Evolutionary conservation across 2,797 vertebrate species (phyloP).

Genomic region (Loriculus beryllinus): DNA sequence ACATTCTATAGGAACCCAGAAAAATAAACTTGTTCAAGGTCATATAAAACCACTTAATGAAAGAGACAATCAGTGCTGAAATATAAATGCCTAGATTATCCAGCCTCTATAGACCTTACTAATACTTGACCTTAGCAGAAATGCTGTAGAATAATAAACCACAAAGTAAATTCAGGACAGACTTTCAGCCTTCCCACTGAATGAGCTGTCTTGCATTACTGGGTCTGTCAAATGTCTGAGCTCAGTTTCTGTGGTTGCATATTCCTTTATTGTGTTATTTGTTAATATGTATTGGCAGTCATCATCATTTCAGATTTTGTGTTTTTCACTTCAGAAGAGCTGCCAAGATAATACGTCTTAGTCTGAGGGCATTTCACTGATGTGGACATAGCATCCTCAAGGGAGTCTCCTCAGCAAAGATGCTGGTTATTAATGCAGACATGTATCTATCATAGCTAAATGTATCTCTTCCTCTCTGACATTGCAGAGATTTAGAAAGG

Average conservation of each 20-base stretch:
- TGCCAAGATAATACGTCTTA: constrained; percentile 35
- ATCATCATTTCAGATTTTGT: background rate
- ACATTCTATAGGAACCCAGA: background rate
- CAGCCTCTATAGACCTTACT: background rate
- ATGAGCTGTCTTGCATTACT: background rate
- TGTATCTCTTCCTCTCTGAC: constrained; percentile 5
- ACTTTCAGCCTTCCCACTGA: background rate
- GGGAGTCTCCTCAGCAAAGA: constrained; percentile 19
- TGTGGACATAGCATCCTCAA: constrained; percentile 20
- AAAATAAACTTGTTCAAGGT: background rate
- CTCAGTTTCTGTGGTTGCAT: background rate
- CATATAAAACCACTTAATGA: background rate
- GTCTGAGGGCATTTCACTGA: constrained; percentile 20
- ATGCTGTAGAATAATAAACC: background rate
- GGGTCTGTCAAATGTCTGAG: background rate
- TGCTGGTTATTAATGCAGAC: constrained; percentile 40
- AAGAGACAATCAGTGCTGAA: background rate
- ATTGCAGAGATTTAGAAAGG: background rate
- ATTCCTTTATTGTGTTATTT: background rate
- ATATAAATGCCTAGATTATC: background rate
- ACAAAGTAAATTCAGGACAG: background rate
- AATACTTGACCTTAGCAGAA: background rate
- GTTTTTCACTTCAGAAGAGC: constrained; percentile 19
- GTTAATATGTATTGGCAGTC: background rate
- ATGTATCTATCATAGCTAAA: constrained; percentile 15